Conservation (phyloP, 2,797 vertebrate species). For the Danionella dracula region DNA sequence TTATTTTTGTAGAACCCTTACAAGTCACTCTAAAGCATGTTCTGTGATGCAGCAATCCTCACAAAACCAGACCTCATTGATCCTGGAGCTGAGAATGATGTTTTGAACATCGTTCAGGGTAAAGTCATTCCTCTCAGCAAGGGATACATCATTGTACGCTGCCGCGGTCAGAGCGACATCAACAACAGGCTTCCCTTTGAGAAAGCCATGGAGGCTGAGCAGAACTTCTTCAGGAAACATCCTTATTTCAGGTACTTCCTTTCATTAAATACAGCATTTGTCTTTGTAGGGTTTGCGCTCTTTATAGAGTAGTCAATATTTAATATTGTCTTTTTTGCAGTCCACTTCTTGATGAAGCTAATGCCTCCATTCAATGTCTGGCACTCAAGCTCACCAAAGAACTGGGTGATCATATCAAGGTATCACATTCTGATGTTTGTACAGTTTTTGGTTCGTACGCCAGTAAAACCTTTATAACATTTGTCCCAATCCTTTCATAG, state of each 20-base stretch:
- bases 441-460: no score
- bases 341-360: background rate
- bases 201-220: constrained; percentile 16
- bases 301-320: no score
- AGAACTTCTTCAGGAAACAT: constrained; percentile 26
- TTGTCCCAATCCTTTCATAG: no score
- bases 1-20: background rate
- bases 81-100: constrained; percentile 57
- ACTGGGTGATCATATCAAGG: constrained; percentile 1
- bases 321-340: background rate
- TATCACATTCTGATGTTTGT: background rate
- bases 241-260: background rate
- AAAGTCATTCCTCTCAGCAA: constrained; percentile 60
- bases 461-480: no score
- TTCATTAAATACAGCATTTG: no score
- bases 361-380: background rate
- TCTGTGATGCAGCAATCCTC: constrained; percentile 60
- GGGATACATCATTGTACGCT: constrained; percentile 73
- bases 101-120: constrained; percentile 59
- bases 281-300: background rate
- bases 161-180: constrained; percentile 71
- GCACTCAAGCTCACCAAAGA: background rate
- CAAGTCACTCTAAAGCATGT: background rate
- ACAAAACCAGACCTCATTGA: constrained; percentile 75
- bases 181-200: constrained; percentile 30